phyloP scores from a whole-genome alignment of 2,113 vertebrate species.

The Heloderma charlesbogerti region DNA sequence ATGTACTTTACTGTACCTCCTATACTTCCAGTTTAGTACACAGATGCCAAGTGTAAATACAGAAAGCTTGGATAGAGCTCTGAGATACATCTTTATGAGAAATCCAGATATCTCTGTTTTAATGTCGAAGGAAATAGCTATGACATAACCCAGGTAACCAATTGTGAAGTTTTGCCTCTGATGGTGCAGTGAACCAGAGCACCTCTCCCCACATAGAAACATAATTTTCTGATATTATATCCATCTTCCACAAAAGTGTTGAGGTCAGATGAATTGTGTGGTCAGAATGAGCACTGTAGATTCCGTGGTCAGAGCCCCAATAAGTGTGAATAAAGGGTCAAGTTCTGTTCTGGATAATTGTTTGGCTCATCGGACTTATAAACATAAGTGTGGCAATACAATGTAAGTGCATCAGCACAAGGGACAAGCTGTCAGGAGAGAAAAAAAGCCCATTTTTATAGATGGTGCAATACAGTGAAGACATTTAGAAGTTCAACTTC shows the following conservation, averaged over 20 bases:
- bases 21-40: background rate
- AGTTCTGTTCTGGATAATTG: background rate
- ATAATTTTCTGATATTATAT: background rate
- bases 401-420: constrained; percentile 26
- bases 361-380: background rate
- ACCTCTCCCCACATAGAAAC: background rate
- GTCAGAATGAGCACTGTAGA: background rate
- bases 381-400: constrained; percentile 43
- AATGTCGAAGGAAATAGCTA: background rate
- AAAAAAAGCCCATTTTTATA: constrained; percentile 28
- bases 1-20: background rate
- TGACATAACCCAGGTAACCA: background rate
- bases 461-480: constrained; percentile 36
- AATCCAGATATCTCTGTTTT: background rate
- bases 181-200: background rate
- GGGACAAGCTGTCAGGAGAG: constrained; percentile 43
- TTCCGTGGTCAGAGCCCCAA: background rate
- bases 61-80: background rate
- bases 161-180: background rate
- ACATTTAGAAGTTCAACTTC: constrained; percentile 69
- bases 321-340: background rate
- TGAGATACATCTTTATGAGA: background rate
- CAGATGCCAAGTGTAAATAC: background rate
- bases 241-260: background rate
- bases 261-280: background rate